Evolutionary conservation across 2,888 invertebrate genomes (phyloP), one percentile per base, ranked within the genome.

Genomic region (Melipona beecheii): DNA sequence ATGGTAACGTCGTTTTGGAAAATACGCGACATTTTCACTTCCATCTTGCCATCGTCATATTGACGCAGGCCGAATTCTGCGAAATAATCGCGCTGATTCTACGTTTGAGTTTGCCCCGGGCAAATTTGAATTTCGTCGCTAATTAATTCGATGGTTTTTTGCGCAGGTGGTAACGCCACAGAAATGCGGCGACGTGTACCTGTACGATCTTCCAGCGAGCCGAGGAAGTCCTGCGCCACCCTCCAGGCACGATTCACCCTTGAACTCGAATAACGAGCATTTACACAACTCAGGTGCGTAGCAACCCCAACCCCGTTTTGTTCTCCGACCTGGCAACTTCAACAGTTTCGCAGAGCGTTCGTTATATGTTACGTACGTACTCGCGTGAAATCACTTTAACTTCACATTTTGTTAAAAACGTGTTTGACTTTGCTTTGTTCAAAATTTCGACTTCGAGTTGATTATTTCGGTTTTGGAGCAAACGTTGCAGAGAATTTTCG

Each of bases 131-230:
- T 43, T 43, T 1, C 43, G 43, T 9, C 43, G 43, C 43, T 43
- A 43, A 43, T 43, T 43, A 43, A 43, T 80, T 62, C 68, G 62
- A 62, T 64, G 13, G 21, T 31, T 64, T 71, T 73, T 36, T 77
- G 21, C 95, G 24, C 95, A 97, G 96, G 96, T 96, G 84, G 95
- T 97, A 86, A 96, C 96, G 81, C 97, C 97, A 58, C 96, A 97
- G 93, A 96, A 96, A 94, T 96, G 96, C 94, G 97, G 97, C 90
- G 97, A 97, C 94, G 96, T 97, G 70, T 97, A 96, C 94, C 94
- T 97, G 86, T 97, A 97, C 94, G 97, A 97, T 94, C 95, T 96
- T 92, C 96, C 96, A 84, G 95, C 95, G 19, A 94, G 92, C 84
- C 92, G 94, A 80, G 93, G 91, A 74, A 94, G 93, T 87, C 93